phyloP scores from a whole-genome alignment of 2,888 invertebrate species.

The Ametastegia equiseti region DNA sequence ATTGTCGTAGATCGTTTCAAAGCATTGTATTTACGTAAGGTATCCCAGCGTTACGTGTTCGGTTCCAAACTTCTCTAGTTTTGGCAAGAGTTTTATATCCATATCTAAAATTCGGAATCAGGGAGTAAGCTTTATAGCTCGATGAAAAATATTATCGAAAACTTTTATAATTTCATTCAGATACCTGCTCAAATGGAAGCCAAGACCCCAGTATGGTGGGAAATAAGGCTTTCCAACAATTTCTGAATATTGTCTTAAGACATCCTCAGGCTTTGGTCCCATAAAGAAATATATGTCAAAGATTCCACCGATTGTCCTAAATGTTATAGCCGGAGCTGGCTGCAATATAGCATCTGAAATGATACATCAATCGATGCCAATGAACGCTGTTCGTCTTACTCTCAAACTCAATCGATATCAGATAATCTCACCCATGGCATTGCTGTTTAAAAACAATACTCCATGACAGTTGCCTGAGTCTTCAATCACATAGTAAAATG shows the following conservation, averaged over 20 bases:
- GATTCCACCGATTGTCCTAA: slow-evolving; percentile 89
- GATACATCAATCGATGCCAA: no score
- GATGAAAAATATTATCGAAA: not conserved
- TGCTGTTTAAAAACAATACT: slow-evolving; percentile 88
- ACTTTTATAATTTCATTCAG: not conserved
- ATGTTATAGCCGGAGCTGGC: slow-evolving; percentile 89
- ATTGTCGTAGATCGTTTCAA: not conserved
- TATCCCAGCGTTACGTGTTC: slow-evolving; percentile 86
- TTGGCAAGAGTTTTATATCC: slow-evolving; percentile 83
- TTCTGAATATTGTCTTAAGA: slow-evolving; percentile 83
- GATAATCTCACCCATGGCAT: slow-evolving; percentile 85
- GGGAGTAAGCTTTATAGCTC: not conserved
- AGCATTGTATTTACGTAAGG: slow-evolving; percentile 80
- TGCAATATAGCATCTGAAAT: slow-evolving; percentile 87
- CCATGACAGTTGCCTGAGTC: slow-evolving; percentile 85
- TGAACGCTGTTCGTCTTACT: no score
- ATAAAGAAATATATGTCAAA: slow-evolving; percentile 88
- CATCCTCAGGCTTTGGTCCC: slow-evolving; percentile 86
- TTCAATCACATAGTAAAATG: slow-evolving; percentile 88
- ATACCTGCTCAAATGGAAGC: slow-evolving; percentile 90
- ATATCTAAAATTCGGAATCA: no score
- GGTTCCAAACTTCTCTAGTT: slow-evolving; percentile 82
- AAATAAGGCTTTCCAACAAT: slow-evolving; percentile 87
- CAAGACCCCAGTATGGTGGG: slow-evolving; percentile 93
- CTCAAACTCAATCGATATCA: not conserved